Percentiles rank a stretch among this genome's conserved stretches.
Conservation (phyloP, 2,113 vertebrate species). For the Steatornis caripensis region DNA sequence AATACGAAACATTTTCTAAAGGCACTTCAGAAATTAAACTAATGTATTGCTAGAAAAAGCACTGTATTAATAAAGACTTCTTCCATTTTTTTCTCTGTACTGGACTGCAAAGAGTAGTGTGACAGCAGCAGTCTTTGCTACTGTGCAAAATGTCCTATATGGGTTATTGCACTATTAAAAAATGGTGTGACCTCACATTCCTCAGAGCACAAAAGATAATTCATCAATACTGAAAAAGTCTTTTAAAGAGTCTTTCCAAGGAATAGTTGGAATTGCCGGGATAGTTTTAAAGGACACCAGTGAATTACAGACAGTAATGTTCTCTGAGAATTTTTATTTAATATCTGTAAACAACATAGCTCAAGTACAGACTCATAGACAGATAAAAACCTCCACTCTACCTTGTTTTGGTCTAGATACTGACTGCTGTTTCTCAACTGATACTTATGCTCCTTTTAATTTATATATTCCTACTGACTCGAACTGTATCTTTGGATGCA, state of each 20-base stretch:
- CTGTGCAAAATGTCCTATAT: slow-evolving; percentile 19
- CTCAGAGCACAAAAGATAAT: slow-evolving; percentile 67
- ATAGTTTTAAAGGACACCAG: slow-evolving; percentile 65
- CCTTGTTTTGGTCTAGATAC: not conserved
- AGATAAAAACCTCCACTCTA: not conserved
- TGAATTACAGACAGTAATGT: slow-evolving; percentile 43
- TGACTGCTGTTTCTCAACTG: not conserved
- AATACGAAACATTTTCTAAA: not conserved
- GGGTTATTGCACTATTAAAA: slow-evolving; percentile 10
- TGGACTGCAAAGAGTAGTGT: slow-evolving; percentile 1
- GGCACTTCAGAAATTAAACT: not conserved
- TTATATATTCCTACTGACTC: not conserved
- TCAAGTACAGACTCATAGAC: not conserved
- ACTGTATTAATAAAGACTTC: not conserved
- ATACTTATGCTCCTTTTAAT: not conserved
- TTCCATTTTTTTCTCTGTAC: not conserved
- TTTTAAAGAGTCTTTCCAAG: slow-evolving; percentile 56
- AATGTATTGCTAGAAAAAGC: not conserved
- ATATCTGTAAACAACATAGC: slow-evolving; percentile 32
- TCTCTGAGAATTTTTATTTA: slow-evolving; percentile 46
- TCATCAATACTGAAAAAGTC: slow-evolving; percentile 64
- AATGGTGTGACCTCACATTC: slow-evolving; percentile 63
- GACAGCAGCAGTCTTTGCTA: slow-evolving; percentile 23
- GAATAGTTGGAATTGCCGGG: slow-evolving; percentile 64
- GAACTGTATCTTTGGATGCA: not conserved